Evolutionary conservation across 2,888 invertebrate species (phyloP).

Genomic region (Eupithecia subumbrata): DNA sequence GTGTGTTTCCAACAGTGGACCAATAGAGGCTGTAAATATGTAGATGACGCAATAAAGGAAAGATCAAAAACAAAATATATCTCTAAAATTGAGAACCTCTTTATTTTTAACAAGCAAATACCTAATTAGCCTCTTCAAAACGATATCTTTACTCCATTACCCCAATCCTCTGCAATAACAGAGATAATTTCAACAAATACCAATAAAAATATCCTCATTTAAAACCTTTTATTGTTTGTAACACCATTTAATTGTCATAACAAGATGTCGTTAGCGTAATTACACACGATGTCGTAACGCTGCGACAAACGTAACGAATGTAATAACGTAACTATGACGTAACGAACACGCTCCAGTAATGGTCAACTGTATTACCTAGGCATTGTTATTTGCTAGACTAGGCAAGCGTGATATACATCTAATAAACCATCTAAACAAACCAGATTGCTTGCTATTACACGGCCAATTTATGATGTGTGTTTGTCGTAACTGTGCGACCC

Average conservation of each 20-base stretch:
- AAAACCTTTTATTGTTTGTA: neutral
- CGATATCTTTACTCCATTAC: neutral
- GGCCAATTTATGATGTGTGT: neutral
- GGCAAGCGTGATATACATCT: neutral
- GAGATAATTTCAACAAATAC: neutral
- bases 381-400: neutral
- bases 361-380: neutral
- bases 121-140: neutral
- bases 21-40: neutral
- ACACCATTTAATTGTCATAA: constrained; percentile 18
- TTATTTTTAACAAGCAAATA: neutral
- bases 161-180: neutral
- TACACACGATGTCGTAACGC: constrained; percentile 33
- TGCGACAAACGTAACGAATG: constrained; percentile 35
- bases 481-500: too few species aligned
- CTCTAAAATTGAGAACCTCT: neutral
- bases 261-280: constrained; percentile 20
- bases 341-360: constrained; percentile 16
- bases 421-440: neutral
- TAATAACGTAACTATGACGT: constrained; percentile 17
- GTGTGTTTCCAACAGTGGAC: neutral
- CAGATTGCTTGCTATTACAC: neutral
- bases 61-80: neutral
- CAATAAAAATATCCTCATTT: constrained; percentile 3
- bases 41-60: neutral